phyloP scores from a whole-genome alignment of 2,888 invertebrate genomes.

The Proisotoma minuta region DNA sequence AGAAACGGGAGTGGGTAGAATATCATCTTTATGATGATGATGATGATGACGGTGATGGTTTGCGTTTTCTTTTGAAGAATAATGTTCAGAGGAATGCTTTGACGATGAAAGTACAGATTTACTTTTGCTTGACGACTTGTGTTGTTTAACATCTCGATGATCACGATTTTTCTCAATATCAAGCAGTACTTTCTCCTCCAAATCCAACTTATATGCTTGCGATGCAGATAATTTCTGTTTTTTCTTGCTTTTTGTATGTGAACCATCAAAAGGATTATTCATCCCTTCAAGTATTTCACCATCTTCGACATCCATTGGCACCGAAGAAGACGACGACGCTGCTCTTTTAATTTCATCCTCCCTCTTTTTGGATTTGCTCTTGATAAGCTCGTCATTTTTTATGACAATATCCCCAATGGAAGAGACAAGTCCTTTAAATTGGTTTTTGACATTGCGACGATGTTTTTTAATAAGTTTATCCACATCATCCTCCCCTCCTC shows the following conservation, averaged over 20 bases:
- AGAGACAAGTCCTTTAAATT: slow-evolving; percentile 10
- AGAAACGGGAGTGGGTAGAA: too few relatives aligned
- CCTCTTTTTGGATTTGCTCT: not conserved
- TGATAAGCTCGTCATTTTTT: slow-evolving; percentile 6
- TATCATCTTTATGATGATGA: not conserved
- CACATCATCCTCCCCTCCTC: slow-evolving; percentile 21
- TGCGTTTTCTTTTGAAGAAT: not conserved
- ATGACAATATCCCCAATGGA: slow-evolving; percentile 4
- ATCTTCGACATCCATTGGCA: slow-evolving; percentile 48
- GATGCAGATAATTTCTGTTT: slow-evolving; percentile 22
- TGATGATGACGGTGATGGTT: not conserved
- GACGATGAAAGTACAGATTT: too few relatives aligned
- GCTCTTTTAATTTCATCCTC: slow-evolving; percentile 10
- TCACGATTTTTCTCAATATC: too few relatives aligned
- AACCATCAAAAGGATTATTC: slow-evolving; percentile 59
- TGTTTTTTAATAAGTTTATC: slow-evolving; percentile 11
- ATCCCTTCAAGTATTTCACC: slow-evolving; percentile 56
- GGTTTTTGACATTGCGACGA: not conserved
- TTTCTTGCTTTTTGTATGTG: slow-evolving; percentile 55
- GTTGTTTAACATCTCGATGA: too few relatives aligned
- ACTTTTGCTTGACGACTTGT: too few relatives aligned
- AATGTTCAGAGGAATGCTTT: too few relatives aligned
- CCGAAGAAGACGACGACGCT: not conserved
- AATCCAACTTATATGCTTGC: slow-evolving; percentile 29
- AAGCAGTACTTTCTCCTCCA: slow-evolving; percentile 22